phyloP scores from a whole-genome alignment of 2,797 vertebrate species.

The Morus bassanus region DNA sequence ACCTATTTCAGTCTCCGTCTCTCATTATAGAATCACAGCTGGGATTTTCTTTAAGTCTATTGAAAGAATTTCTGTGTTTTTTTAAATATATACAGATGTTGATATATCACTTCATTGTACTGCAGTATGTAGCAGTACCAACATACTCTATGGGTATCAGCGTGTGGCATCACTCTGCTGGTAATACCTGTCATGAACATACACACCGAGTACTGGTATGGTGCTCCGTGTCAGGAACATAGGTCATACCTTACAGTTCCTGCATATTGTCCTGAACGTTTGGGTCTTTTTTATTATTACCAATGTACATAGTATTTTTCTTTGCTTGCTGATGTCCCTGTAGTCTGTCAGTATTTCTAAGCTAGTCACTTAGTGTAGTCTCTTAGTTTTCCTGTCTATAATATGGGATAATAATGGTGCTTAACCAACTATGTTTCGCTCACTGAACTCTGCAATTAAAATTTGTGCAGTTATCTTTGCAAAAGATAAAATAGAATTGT shows the following conservation, averaged over 20 bases:
- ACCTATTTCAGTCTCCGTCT: neutral
- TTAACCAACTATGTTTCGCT: neutral
- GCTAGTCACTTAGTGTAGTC: neutral
- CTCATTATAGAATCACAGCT: neutral
- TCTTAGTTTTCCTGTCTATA: neutral
- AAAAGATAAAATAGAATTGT: neutral
- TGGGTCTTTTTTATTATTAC: neutral
- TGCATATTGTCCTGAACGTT: neutral
- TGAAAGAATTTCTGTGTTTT: neutral
- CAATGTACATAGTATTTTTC: neutral
- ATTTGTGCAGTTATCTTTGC: neutral
- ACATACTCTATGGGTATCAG: neutral
- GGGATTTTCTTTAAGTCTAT: neutral
- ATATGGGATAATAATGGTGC: neutral
- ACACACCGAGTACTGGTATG: accelerated
- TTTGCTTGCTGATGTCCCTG: neutral
- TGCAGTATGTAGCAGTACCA: neutral
- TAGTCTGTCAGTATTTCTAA: neutral
- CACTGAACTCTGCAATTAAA: neutral
- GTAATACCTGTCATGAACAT: no score
- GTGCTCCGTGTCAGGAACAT: neutral
- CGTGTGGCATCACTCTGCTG: neutral
- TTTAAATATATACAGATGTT: neutral
- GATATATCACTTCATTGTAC: neutral
- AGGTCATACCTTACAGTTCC: neutral